These are phyloP conservation scores for Mobula birostris DNA, from an alignment of 2,113 vertebrate species.

Conservation along the genomic window DNA sequence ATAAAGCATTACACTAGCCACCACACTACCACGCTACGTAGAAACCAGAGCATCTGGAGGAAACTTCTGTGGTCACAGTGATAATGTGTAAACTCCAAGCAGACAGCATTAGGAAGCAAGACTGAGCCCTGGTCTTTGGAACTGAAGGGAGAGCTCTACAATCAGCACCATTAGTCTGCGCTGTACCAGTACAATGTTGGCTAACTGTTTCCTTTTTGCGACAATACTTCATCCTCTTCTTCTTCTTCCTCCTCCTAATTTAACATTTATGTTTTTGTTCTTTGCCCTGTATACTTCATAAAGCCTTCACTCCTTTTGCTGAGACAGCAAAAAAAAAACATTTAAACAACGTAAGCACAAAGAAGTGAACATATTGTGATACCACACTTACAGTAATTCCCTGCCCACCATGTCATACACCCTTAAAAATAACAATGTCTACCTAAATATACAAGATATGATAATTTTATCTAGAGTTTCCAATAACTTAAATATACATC, in stretches of 20 bases:
- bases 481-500: background rate
- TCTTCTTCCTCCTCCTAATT: background rate
- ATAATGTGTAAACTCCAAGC: no score
- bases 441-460: background rate
- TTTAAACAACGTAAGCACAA: background rate
- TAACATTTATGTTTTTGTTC: background rate
- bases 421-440: background rate
- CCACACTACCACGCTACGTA: no score
- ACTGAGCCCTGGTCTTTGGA: no score
- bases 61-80: no score
- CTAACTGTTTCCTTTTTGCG: background rate
- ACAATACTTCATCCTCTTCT: background rate
- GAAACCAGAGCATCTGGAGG: no score
- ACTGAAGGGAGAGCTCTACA: no score
- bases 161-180: no score
- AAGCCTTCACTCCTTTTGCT: background rate
- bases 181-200: background rate
- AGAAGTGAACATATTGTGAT: background rate
- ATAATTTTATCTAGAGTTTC: background rate
- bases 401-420: background rate
- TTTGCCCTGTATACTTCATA: background rate
- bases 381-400: background rate
- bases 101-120: no score
- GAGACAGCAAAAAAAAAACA: background rate
- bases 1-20: no score